phyloP scores from a whole-genome alignment of 2,888 invertebrate species.

The Formica aserva region DNA sequence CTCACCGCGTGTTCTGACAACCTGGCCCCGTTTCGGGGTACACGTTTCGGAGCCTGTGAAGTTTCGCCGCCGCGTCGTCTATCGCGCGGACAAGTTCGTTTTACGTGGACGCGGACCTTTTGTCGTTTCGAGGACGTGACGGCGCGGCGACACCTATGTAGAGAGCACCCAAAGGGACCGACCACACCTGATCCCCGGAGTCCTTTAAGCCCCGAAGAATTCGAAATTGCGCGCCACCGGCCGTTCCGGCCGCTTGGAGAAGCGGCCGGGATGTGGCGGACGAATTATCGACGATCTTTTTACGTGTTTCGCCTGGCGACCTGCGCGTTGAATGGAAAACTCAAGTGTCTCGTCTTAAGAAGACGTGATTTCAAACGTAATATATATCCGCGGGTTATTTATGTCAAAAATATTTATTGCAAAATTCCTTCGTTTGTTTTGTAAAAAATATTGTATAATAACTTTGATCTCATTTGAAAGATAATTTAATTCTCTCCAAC shows the following conservation, averaged over 20 bases:
- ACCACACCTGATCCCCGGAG: constrained; percentile 78
- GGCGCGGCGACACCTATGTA: constrained; percentile 74
- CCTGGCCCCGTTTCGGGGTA: constrained; percentile 60
- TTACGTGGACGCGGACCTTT: constrained; percentile 84
- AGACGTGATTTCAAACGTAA: neutral
- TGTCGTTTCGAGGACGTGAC: constrained; percentile 76
- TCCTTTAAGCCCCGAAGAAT: constrained; percentile 66
- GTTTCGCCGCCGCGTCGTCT: constrained; percentile 81
- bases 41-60: constrained; percentile 74
- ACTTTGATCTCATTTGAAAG: too few relatives aligned
- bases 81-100: constrained; percentile 79
- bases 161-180: constrained; percentile 71
- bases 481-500: too few relatives aligned
- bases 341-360: neutral
- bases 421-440: neutral
- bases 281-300: constrained; percentile 48
- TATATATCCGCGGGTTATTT: constrained; percentile 19
- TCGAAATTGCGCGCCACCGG: constrained; percentile 60
- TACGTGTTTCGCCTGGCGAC: neutral
- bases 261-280: neutral
- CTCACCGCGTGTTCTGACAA: constrained; percentile 34
- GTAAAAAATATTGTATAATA: neutral
- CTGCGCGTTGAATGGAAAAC: neutral
- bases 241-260: constrained; percentile 8
- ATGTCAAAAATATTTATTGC: constrained; percentile 9